Conservation (phyloP, 1,140 invertebrate genomes). For the Patella vulgata region DNA sequence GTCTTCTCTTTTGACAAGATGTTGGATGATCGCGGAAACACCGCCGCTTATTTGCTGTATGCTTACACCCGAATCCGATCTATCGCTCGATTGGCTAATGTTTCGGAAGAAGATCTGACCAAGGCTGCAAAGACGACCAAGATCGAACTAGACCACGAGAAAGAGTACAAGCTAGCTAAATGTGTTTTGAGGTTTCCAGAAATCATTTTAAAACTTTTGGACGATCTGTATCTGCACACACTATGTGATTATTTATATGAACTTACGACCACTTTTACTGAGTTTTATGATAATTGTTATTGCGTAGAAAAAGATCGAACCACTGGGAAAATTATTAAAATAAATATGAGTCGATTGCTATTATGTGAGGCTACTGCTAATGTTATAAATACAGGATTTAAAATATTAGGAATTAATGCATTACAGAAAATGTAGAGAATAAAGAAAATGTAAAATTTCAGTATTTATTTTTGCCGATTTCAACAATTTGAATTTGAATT, state of each 20-base stretch:
- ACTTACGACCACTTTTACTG: slow-evolving; percentile 89
- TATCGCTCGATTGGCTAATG: slow-evolving; percentile 64
- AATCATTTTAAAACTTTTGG: slow-evolving; percentile 82
- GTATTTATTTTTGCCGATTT: too few species aligned
- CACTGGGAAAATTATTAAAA: slow-evolving; percentile 74
- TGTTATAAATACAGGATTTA: slow-evolving; percentile 87
- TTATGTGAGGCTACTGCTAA: slow-evolving; percentile 92
- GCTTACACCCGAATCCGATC: slow-evolving; percentile 88
- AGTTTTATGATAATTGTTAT: slow-evolving; percentile 98
- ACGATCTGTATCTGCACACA: slow-evolving; percentile 87
- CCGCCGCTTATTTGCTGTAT: slow-evolving; percentile 97
- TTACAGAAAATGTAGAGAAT: slow-evolving; percentile 88
- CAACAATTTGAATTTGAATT: too few species aligned
- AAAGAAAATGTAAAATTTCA: too few species aligned
- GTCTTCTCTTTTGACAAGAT: slow-evolving; percentile 99
- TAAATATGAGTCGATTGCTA: slow-evolving; percentile 88
- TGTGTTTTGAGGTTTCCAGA: slow-evolving; percentile 84
- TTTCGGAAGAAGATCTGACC: slow-evolving; percentile 72
- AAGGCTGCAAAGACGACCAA: slow-evolving; percentile 69
- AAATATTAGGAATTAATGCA: slow-evolving; percentile 91
- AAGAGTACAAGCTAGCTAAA: slow-evolving; percentile 96
- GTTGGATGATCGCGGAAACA: slow-evolving; percentile 99
- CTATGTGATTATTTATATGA: slow-evolving; percentile 98
- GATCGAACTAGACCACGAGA: slow-evolving; percentile 84
- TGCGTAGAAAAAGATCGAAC: slow-evolving; percentile 86